Evolutionary conservation across 2,113 vertebrate genomes (phyloP), one percentile per base, ranked within the genome.

Genomic region (Notothenia rossii): DNA sequence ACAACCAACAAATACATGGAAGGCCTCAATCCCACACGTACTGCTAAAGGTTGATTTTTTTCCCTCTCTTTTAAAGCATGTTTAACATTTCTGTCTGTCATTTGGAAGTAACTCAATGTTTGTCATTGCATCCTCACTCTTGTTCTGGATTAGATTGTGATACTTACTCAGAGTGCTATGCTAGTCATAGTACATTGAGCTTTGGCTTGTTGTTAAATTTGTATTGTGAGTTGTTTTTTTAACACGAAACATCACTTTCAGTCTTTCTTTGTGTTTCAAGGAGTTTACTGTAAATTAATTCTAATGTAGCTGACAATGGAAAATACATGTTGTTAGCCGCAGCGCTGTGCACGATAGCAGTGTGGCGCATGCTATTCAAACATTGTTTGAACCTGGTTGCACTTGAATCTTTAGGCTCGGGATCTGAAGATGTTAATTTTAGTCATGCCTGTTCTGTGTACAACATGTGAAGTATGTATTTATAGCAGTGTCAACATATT

Each of bases 1-100:
- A 73, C 69, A 77, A 73, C 77, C 77, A 89, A 46, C 79, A 81
- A 87, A 74, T 79, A 60, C 81, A 66, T 82, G 71, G 83, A 89
- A 65, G 82, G 82, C 80, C 88, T 82, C 55, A 79, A 43, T 81
- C 73, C 68, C 75, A 84, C 40, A 77, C n/a, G n/a, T n/a, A n/a
- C n/a, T n/a, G n/a, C n/a, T n/a, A 50, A 82, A 92, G 78, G 70
- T 82, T 64, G 36, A 70, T 5, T 4, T 29, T 29, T 12, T 72
- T 12, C 49, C 33, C 78, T 69, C 48, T 18, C n/a, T 61, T 80
- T 79, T 63, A 51, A 73, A 76, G 67, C 82, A 85, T 74, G 79
- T 79, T 69, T n/a, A n/a, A n/a, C 58, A 50, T 43, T 49, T 82
- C 4, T 67, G 10, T 51, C 13, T 69, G 2, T 78, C 29, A 79